Conservation (phyloP, 2,113 vertebrate genomes). For the Pangasianodon hypophthalmus region DNA sequence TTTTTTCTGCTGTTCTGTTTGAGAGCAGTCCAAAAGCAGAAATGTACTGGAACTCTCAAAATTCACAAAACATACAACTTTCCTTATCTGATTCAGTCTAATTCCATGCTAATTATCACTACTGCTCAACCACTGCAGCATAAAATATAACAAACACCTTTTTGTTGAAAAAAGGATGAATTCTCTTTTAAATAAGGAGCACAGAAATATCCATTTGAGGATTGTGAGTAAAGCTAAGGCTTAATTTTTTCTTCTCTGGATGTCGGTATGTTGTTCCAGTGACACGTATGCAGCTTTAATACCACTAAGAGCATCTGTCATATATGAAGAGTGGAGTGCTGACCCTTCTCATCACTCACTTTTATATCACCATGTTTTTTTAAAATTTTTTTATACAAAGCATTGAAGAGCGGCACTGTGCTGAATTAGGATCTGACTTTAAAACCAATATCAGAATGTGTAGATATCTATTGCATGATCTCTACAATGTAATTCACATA, state of each 20-base stretch:
- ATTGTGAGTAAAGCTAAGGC: not conserved
- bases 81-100: not conserved
- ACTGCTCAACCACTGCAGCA: not conserved
- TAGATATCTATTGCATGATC: not conserved
- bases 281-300: not conserved
- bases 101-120: not conserved
- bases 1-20: too few relatives aligned
- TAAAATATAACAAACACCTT: not conserved
- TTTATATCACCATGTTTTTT: not conserved
- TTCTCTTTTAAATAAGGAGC: not conserved
- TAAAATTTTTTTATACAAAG: not conserved
- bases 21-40: too few relatives aligned
- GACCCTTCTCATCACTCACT: too few relatives aligned
- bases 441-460: too few relatives aligned
- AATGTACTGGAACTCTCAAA: too few relatives aligned
- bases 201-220: not conserved
- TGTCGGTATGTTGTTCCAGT: not conserved
- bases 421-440: too few relatives aligned
- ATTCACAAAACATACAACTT: not conserved
- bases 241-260: not conserved
- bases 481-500: too few relatives aligned
- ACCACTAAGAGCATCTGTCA: not conserved
- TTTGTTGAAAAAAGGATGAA: not conserved
- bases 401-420: too few relatives aligned
- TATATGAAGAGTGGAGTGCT: not conserved